Evolutionary conservation across 1,140 invertebrate species (phyloP).

Genomic region (Belonocnema kinseyi): DNA sequence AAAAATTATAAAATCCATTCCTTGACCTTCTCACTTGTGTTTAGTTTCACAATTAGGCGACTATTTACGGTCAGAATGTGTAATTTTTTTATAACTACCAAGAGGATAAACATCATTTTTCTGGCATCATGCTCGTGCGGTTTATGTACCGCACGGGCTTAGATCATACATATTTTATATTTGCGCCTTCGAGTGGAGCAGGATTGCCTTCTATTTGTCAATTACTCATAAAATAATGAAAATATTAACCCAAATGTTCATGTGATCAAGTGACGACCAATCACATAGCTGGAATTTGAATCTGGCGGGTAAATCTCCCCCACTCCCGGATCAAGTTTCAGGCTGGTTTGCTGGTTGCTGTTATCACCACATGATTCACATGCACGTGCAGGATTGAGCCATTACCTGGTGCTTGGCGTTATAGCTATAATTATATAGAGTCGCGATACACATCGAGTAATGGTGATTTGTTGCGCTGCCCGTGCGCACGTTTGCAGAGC

Average conservation of each 20-base stretch:
- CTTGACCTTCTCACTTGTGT: no score
- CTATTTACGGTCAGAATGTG: no score
- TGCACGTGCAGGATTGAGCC: slow-evolving; percentile 74
- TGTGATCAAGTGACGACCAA: slow-evolving; percentile 55
- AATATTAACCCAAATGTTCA: slow-evolving; percentile 50
- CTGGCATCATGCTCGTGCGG: no score
- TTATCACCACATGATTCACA: slow-evolving; percentile 70
- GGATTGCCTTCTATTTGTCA: not conserved
- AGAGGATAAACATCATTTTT: no score
- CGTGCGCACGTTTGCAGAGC: slow-evolving; percentile 48
- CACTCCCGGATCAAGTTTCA: slow-evolving; percentile 37
- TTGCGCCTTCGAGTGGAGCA: no score
- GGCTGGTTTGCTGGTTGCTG: slow-evolving; percentile 41
- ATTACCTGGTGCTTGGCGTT: slow-evolving; percentile 74
- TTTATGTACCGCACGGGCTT: no score
- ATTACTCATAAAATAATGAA: not conserved
- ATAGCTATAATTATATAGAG: slow-evolving; percentile 75
- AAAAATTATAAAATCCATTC: no score
- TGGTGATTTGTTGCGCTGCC: slow-evolving; percentile 73
- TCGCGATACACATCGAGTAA: slow-evolving; percentile 75
- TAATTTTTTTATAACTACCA: no score
- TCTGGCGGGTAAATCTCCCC: slow-evolving; percentile 56
- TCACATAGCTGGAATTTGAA: slow-evolving; percentile 52
- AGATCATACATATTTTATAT: no score
- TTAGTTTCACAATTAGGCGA: no score